Evolutionary conservation across 2,113 vertebrate species (phyloP), one percentile per base, ranked within the genome.

Genomic region (Jacana jacana): DNA sequence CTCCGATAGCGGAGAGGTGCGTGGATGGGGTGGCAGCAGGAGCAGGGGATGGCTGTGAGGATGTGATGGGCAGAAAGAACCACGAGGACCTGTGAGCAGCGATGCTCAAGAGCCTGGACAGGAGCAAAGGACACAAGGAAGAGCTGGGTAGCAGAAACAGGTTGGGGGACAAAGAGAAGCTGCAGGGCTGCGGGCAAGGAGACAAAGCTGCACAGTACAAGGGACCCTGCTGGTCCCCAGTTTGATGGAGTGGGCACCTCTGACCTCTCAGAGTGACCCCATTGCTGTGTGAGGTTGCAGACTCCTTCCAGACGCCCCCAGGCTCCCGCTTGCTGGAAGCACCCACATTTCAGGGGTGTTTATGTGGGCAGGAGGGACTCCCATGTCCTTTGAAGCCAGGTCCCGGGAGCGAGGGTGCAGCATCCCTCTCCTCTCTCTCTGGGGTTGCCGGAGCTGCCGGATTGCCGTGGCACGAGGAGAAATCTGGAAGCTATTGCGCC

Each of bases 401-500:
- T 30, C 54, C 44, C 11, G 1, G 48, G 48, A 63, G 44, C 2
- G 0, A 49, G 86, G 51, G 5, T 3, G 0, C 66, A 54, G 54
- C 69, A 80, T n/a, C 76, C 60, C 13, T 33, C 24, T 61, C 30
- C 58, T 66, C 54, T 39, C 54, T 39, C 31, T 19, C 13, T 8
- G 58, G 49, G 73, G 19, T 63, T 22, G 25, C 60, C 0, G 2
- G 85, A 64, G 72, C 73, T 23, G 86, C 64, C 5, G 24, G 71
- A n/a, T 66, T 33, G 61, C 72, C 17, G 23, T 86, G 96, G 85
- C 96, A 91, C 13, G 25, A 86, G 95, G 91, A 88, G 88, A 89
- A 98, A 98, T 99, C 98, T 98, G 98, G 98, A 98, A 98, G 97
- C 97, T 90, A 98, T 98, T 98, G 98, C 87, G 39, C 83, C 93